Base-by-base conservation (phyloP, 2,888 invertebrate genomes). In the Dugesia japonica region DNA sequence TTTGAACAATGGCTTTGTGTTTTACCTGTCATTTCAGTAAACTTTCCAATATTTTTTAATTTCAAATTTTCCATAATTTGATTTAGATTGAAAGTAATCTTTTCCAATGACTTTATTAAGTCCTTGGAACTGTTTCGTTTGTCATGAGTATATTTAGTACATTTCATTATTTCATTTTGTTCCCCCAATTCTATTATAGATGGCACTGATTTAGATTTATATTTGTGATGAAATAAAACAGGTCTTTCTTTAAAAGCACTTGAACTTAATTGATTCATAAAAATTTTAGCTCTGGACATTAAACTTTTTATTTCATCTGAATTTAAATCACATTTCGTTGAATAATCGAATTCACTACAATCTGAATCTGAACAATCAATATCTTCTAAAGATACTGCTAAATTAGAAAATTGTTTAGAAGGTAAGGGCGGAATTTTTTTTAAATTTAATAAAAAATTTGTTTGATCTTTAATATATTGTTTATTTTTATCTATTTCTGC, bases 341-440 rank as follows among this genome's bases (percentile, higher is more conserved):
- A 56, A 38, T 38, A 38, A 38, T 38, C 38, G 9, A 38, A 38
- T 4, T 56, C 56, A 56, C 7, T 23, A 9, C 17, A 4, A 9
- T 56, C 56, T 7, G n/a, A 56, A 20, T 56, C 56, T 20, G 56
- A 56, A 23, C n/a, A n/a, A 27, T 72, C 72, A 27, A 72, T 26
- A n/a, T 76, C 76, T 23, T 76, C 76, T 26, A 76, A 31, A 20
- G 26, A 71, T 7, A 73, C 71, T 9, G 76, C 72, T 26, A 72
- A 76, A 20, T 72, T 28, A 76, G 20, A 76, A 28, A 76, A 31
- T 23, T 76, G 73, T 28, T 71, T 71, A 4, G 76, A 38, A 71
- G 26, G 26, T 20, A 71, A 20, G 26, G 75, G 20, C 4, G 56
- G 56, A n/a, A 23, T 28, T 1, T 56, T 26, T 26, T 75, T 75